Conservation (phyloP, 2,113 vertebrate genomes). For the Probosciger aterrimus region DNA sequence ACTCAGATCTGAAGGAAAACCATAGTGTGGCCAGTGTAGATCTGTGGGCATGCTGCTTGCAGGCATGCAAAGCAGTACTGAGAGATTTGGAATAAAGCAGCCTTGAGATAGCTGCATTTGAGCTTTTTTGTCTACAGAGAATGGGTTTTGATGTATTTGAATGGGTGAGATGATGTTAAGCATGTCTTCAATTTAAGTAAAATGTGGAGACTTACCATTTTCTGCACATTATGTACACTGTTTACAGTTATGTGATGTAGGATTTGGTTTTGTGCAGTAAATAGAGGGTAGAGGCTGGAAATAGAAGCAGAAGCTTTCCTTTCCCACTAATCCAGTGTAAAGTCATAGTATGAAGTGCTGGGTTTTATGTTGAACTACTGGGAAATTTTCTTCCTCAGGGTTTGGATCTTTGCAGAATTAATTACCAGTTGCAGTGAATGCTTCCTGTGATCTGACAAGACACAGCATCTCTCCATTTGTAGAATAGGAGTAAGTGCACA, state of each 20-base stretch:
- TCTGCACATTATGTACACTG: rapidly evolving
- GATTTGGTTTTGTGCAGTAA: not conserved
- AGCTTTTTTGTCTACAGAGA: not conserved
- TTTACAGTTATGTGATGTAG: not conserved
- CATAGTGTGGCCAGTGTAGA: not conserved
- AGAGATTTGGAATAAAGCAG: not conserved
- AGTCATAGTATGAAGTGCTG: not conserved
- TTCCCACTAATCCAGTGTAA: not conserved
- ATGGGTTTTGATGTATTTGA: not conserved
- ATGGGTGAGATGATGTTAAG: not conserved
- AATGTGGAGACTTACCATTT: not conserved
- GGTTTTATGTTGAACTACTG: not conserved
- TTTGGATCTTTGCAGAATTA: not conserved
- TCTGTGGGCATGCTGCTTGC: not conserved
- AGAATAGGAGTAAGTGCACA: not conserved
- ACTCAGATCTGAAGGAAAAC: not conserved
- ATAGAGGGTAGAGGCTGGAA: not conserved
- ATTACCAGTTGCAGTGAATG: not conserved
- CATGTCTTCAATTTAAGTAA: not conserved
- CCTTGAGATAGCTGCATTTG: not conserved
- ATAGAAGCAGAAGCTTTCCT: not conserved
- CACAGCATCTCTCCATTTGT: not conserved
- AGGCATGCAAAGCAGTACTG: not conserved
- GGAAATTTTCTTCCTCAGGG: not conserved
- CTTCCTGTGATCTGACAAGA: not conserved